Base-by-base conservation (phyloP, 2,888 invertebrate genomes). In the Microplitis manilae region DNA sequence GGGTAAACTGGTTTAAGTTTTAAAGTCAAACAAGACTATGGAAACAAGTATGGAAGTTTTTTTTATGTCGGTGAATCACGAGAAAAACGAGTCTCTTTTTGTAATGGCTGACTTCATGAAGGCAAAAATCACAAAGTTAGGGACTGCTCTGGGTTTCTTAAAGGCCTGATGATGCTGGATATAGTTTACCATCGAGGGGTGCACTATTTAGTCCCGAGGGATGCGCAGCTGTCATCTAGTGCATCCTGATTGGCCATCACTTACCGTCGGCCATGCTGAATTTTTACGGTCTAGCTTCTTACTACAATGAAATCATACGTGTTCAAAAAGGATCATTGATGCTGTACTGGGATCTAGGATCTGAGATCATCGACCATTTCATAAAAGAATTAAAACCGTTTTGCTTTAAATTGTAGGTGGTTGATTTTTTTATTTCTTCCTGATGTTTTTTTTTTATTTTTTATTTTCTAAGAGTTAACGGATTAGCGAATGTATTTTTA, bases 71-170 rank as follows among this genome's bases (percentile, higher is more conserved):
- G 60, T 6, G 15, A 38, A 15, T 62, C 15, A n/a, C 8, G n/a
- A 39, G 39, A 71, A 15, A 30, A 72, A 62, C 64, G 40, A 20
- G 72, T 64, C 62, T 86, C 82, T 83, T 83, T 81, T 86, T 82
- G 88, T 88, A 88, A 90, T 89, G 90, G 89, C 90, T 90, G 90
- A 90, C 89, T 89, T 83, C 87, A 86, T 86, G 61, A 88, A 90
- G 89, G 90, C 90, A 90, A 90, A 90, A 90, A 90, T 89, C 89
- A 90, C 85, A 88, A 90, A 90, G 90, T 85, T 89, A 90, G 88
- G 86, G 87, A 83, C 84, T 82, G 81, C 82, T 74, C 72, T 82
- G 76, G 79, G 79, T 80, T 80, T 82, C 81, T 81, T 80, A 77
- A 79, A 81, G 70, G n/a, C 50, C 20, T 20, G 17, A 7, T 65